These are phyloP conservation scores for Allacma fusca DNA, from an alignment of 2,888 invertebrate species.

Conservation along the genomic window DNA sequence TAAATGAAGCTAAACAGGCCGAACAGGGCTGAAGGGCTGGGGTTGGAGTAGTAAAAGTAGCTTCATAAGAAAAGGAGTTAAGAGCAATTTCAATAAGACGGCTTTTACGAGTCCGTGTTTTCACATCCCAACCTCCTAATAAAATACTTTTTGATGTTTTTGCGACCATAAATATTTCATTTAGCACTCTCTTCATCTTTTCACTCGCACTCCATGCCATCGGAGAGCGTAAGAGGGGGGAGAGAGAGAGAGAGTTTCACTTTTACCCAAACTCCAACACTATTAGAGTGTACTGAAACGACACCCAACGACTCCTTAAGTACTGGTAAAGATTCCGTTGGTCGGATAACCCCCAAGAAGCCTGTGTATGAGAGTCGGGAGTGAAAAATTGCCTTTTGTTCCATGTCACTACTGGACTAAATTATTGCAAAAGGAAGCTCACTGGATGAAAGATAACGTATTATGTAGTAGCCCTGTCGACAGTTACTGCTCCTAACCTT, in stretches of 20 bases:
- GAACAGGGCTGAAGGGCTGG: too few species aligned
- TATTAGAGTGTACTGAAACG: neutral
- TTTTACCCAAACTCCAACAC: neutral
- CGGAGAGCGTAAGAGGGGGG: neutral
- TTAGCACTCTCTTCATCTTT: conserved; percentile 53
- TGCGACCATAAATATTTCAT: conserved; percentile 52
- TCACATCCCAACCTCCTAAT: conserved; percentile 44
- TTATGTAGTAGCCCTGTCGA: conserved; percentile 13
- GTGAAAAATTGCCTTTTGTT: conserved; percentile 44
- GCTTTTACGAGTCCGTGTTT: conserved; percentile 40
- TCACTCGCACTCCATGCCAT: conserved; percentile 12
- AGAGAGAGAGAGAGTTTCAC: conserved; percentile 13
- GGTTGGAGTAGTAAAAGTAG: neutral
- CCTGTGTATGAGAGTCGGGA: neutral
- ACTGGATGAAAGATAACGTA: conserved; percentile 38
- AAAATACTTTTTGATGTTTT: conserved; percentile 47
- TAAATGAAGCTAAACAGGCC: too few species aligned
- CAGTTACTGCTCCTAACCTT: neutral
- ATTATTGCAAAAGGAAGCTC: conserved; percentile 40
- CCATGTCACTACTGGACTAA: conserved; percentile 37
- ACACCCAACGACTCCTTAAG: conserved; percentile 21
- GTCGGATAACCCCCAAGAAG: conserved; percentile 39
- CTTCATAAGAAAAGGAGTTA: conserved; percentile 2
- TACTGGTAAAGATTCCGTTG: conserved; percentile 27
- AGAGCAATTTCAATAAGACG: conserved; percentile 35